Evolutionary conservation across 2,113 vertebrate genomes (phyloP).

Genomic region (Chaetodon trifascialis): DNA sequence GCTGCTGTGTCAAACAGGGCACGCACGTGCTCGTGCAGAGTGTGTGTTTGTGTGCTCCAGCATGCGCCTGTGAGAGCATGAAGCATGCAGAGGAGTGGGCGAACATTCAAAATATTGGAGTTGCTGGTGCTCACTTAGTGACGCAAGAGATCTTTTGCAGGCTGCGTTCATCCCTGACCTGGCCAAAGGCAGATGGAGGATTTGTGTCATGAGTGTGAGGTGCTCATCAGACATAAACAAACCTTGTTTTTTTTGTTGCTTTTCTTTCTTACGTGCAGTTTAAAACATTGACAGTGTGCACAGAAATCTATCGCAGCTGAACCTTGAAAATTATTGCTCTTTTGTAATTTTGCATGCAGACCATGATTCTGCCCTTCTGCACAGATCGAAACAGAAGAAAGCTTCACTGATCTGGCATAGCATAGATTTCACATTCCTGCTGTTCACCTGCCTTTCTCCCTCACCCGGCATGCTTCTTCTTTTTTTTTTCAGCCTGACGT

Average conservation of each 20-base stretch:
- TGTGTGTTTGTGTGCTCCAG: constrained; percentile 1
- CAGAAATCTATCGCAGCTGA: background rate
- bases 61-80: background rate
- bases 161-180: constrained; percentile 40
- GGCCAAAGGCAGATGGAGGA: constrained; percentile 31
- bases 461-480: constrained; percentile 26
- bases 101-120: constrained; percentile 15
- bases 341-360: constrained; percentile 6
- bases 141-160: constrained; percentile 45
- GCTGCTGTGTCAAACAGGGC: constrained; percentile 5
- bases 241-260: background rate
- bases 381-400: background rate
- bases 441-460: constrained; percentile 54
- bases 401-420: constrained; percentile 26
- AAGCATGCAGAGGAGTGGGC: constrained; percentile 25
- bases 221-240: constrained; percentile 28
- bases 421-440: constrained; percentile 44
- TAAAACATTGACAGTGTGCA: background rate
- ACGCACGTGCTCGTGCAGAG: constrained; percentile 15
- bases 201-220: constrained; percentile 31
- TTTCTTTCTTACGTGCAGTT: background rate
- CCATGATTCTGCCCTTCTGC: background rate
- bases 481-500: constrained; percentile 53
- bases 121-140: constrained; percentile 33
- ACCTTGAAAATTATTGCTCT: background rate